A percentile compares a stretch with the other conserved stretches of the same genome.
Conservation (phyloP, 2,888 invertebrate genomes). For the Drosophila subsilvestris region DNA sequence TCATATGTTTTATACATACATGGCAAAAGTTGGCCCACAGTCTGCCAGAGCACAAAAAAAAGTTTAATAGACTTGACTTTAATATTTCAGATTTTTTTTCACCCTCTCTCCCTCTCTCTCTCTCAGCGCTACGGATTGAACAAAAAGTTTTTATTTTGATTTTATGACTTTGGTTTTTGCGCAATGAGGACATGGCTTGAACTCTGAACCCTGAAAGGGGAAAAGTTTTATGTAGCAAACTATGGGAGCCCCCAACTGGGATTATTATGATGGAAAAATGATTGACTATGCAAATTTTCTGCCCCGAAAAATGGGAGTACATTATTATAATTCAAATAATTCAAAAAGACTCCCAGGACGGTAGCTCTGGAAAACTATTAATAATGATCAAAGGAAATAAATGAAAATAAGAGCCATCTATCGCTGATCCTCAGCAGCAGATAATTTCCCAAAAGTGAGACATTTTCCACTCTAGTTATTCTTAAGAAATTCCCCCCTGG, state of each 20-base stretch:
- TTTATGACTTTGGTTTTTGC: constrained; percentile 60
- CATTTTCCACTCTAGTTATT: neutral
- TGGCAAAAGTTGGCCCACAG: constrained; percentile 52
- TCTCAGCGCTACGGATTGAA: constrained; percentile 15
- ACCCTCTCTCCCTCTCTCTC: constrained; percentile 1
- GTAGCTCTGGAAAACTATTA: neutral
- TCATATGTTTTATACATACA: constrained; percentile 79
- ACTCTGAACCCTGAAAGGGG: constrained; percentile 15
- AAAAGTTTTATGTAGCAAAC: constrained; percentile 20
- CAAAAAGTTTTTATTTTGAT: constrained; percentile 73
- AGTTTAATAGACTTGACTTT: constrained; percentile 75
- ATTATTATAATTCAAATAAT: neutral
- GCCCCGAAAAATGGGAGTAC: neutral
- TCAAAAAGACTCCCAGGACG: neutral
- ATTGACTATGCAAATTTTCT: constrained; percentile 11
- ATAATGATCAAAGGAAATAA: neutral
- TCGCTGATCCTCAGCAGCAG: neutral
- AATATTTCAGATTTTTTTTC: constrained; percentile 59
- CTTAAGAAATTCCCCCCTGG: neutral
- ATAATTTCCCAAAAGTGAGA: neutral
- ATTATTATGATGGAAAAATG: constrained; percentile 31
- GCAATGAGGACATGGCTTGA: constrained; percentile 38
- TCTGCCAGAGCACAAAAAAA: constrained; percentile 39
- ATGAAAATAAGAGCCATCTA: neutral
- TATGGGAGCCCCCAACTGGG: constrained; percentile 1